Evolutionary conservation across 2,113 vertebrate species (phyloP).

Genomic region (Diphyllodes magnificus): DNA sequence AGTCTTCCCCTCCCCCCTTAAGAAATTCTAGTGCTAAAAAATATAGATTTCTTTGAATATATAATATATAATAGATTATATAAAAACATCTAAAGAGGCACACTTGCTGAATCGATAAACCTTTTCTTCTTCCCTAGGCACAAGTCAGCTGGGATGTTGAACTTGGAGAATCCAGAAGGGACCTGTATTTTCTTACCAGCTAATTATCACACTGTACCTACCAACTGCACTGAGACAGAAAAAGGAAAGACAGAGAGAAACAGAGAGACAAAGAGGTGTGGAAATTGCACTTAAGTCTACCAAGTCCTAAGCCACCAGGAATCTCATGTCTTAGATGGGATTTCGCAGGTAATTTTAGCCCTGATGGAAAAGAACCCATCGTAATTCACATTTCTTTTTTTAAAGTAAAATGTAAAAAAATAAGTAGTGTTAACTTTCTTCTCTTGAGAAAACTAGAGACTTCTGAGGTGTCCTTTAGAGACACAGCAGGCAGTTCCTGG

Average conservation of each 20-base stretch:
- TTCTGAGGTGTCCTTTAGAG: background rate
- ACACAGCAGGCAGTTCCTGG: background rate
- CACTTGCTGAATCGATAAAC: slow-evolving; percentile 24
- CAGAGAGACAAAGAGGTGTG: background rate
- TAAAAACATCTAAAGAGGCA: slow-evolving; percentile 51
- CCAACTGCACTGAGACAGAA: slow-evolving; percentile 46
- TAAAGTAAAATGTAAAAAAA: slow-evolving; percentile 57
- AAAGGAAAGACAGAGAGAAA: background rate
- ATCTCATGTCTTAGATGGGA: slow-evolving; percentile 5
- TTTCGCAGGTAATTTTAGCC: background rate
- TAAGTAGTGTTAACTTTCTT: slow-evolving; percentile 33
- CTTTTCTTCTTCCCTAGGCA: background rate
- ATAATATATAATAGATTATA: slow-evolving; percentile 54
- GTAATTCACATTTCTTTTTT: slow-evolving; percentile 43
- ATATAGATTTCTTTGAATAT: slow-evolving; percentile 56
- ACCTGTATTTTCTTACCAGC: slow-evolving; percentile 58
- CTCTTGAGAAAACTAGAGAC: slow-evolving; percentile 4
- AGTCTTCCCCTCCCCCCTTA: background rate
- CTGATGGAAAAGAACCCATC: background rate
- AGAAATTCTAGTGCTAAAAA: slow-evolving; percentile 56
- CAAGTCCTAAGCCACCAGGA: slow-evolving; percentile 13
- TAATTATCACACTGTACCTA: slow-evolving; percentile 68
- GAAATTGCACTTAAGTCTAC: slow-evolving; percentile 56
- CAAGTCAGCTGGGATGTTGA: slow-evolving; percentile 40
- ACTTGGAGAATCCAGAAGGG: slow-evolving; percentile 56